Evolutionary conservation across 1,140 invertebrate species (phyloP), one percentile per base, ranked within the genome.

Genomic region (Theocolax elegans): DNA sequence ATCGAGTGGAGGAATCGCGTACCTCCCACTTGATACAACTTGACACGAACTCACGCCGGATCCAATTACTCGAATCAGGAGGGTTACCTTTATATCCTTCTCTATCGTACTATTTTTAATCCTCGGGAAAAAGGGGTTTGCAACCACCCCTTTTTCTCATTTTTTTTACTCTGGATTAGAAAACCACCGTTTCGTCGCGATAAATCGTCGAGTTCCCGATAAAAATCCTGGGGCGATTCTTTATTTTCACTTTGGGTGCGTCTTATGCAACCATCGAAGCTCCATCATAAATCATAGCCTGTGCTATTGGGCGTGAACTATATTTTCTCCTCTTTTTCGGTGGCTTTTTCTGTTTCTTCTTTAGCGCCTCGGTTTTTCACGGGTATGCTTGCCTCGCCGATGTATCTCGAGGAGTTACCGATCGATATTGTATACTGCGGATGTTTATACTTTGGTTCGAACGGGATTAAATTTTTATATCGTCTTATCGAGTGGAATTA

Each of bases 21-120:
- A 23, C 15, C 19, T 46, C 42, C 46, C 66, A 27, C 66, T 53
- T 46, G 67, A 63, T 31, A 35, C 48, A 62, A 62, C 35, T 48
- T 54, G 67, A 62, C 38, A 44, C 49, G 48, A 54, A n/a, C 29
- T 44, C 12, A 49, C 40, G 40, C 13, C 25, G n/a, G 67, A 69
- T 69, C 58, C 58, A 63, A 69, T 69, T 62, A 69, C 67, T 69
- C 35, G 66, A 42, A 19, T 29, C 56, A n/a, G 21, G 17, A 7
- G 25, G 29, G 10, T 15, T 21, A 9, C 23, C 17, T 23, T 25
- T 19, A n/a, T 25, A 6, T 49, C 48, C 19, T 49, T 35, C 17
- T 1, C 12, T 40, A 10, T 58, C 54, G n/a, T 58, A 35, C 40
- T 49, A 58, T 67, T 59, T 67, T 67, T 67, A 67, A 67, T 67